A percentile compares a stretch with the other conserved stretches of the same genome.
phyloP scores from a whole-genome alignment of 1,140 invertebrate species.

The Diuraphis noxia region DNA sequence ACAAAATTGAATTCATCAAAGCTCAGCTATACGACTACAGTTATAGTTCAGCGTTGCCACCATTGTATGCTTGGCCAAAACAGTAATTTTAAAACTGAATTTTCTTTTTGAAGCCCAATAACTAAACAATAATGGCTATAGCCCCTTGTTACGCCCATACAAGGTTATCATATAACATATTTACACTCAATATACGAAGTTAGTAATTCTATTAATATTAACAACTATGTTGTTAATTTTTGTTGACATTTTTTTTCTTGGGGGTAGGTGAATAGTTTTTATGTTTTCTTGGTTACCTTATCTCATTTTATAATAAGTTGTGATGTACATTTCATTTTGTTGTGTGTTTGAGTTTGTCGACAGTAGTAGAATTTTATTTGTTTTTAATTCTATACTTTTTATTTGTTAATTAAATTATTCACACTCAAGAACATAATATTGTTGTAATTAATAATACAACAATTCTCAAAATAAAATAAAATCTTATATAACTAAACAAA shows the following conservation, averaged over 20 bases:
- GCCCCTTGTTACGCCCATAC: background rate
- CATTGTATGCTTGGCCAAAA: constrained; percentile 69
- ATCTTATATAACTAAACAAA: background rate
- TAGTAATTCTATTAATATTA: constrained; percentile 27
- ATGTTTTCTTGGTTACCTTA: constrained; percentile 29
- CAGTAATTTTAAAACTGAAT: background rate
- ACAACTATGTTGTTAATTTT: constrained; percentile 21
- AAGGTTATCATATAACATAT: background rate
- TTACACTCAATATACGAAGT: constrained; percentile 8
- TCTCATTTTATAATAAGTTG: constrained; percentile 11
- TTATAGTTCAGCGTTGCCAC: constrained; percentile 69
- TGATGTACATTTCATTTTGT: background rate
- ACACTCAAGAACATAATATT: background rate
- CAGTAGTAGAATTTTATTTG: background rate
- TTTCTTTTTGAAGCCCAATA: background rate
- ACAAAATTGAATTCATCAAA: constrained; percentile 76
- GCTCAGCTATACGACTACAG: constrained; percentile 78
- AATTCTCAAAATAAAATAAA: background rate
- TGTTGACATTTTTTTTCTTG: background rate
- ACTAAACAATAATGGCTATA: background rate
- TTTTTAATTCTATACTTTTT: constrained; percentile 26
- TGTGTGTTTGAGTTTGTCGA: background rate
- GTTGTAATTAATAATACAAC: constrained; percentile 10
- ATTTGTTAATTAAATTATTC: background rate
- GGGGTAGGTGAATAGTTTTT: constrained; percentile 28